These are phyloP conservation scores for Saguinus imperator DNA, from an alignment of 2,113 vertebrate genomes.

Conservation along the genomic window DNA sequence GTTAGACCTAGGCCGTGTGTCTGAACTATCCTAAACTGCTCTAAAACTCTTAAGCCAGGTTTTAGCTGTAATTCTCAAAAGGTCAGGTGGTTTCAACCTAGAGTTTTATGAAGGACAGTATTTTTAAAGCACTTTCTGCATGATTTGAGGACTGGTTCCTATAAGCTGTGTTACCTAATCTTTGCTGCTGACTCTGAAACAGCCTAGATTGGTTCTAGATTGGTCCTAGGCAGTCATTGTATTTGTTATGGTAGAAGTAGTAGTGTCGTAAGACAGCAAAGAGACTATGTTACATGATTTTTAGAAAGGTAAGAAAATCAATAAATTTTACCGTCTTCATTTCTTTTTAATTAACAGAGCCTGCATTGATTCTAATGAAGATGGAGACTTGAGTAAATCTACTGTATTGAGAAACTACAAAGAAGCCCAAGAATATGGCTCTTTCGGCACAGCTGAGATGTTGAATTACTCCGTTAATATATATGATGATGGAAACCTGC, in stretches of 20 bases:
- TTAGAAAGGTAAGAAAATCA: background rate
- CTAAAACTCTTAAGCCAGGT: background rate
- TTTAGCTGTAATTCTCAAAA: background rate
- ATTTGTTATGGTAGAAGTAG: background rate
- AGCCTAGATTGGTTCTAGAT: background rate
- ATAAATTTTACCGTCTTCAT: background rate
- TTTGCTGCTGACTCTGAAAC: background rate
- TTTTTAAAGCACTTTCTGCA: background rate
- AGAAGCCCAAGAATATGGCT: conserved; percentile 94
- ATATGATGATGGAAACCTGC: conserved; percentile 96
- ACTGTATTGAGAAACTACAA: conserved; percentile 92
- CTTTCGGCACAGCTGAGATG: conserved; percentile 96
- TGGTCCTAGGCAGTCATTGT: background rate
- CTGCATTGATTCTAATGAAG: conserved; percentile 94
- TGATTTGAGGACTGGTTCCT: background rate
- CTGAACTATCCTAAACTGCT: background rate
- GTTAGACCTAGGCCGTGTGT: background rate
- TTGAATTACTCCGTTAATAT: conserved; percentile 97
- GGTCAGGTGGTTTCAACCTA: background rate
- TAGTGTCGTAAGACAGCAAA: background rate
- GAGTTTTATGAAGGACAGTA: background rate
- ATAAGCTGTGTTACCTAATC: background rate
- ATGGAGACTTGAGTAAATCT: conserved; percentile 89
- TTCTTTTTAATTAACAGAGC: conserved; percentile 85
- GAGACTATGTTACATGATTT: background rate